A percentile compares a stretch with the other conserved stretches of the same genome.
These are phyloP conservation scores for Invenusta paracnida DNA, from an alignment of 2,888 invertebrate genomes.

Conservation along the genomic window DNA sequence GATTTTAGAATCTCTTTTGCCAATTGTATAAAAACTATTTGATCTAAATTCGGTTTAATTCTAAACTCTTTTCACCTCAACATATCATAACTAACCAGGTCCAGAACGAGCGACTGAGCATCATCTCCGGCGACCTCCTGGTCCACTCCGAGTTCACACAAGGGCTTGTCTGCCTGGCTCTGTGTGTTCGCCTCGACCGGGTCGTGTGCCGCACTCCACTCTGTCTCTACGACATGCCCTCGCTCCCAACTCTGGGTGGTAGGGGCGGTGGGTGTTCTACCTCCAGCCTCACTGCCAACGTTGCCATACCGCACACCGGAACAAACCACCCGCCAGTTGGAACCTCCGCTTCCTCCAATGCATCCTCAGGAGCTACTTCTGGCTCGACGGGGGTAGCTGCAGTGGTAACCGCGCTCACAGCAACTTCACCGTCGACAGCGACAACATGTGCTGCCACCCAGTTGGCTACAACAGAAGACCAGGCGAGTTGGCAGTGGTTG, in stretches of 20 bases:
- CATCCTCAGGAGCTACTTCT: neutral
- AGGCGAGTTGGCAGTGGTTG: neutral
- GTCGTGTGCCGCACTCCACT: conserved; percentile 63
- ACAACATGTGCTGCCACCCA: neutral
- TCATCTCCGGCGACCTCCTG: conserved; percentile 61
- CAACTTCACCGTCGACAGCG: neutral
- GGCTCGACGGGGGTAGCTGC: neutral
- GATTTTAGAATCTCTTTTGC: too few species aligned
- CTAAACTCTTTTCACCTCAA: too few species aligned
- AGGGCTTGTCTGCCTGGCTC: conserved; percentile 64
- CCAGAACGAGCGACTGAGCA: neutral
- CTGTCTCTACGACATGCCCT: conserved; percentile 61
- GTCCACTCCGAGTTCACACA: conserved; percentile 66
- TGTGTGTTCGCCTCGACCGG: conserved; percentile 64
- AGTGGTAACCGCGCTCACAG: too few species aligned
- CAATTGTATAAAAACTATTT: too few species aligned
- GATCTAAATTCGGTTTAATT: too few species aligned
- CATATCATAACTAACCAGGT: too few species aligned
- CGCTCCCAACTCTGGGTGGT: neutral
- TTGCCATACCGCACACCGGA: too few species aligned
- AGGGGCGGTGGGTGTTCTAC: neutral
- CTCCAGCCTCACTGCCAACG: neutral
- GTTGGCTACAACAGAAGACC: neutral
- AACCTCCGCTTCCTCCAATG: neutral
- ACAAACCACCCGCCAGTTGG: too few species aligned